Percentiles rank a stretch among this genome's conserved stretches.
Conservation (phyloP, 1,140 invertebrate species). For the Drosophila sturtevanti region DNA sequence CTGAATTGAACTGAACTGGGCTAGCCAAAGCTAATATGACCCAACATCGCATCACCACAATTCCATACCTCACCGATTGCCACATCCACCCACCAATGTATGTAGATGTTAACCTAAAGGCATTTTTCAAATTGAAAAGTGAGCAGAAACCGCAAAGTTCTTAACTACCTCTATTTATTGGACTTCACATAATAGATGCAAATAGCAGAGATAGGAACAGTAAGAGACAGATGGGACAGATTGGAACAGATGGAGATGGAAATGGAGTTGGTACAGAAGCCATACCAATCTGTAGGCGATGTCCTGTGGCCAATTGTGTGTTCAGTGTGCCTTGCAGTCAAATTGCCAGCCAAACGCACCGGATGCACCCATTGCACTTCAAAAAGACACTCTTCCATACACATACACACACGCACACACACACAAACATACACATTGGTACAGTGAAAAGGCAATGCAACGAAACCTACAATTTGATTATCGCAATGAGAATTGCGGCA, state of each 20-base stretch:
- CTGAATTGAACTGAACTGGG: neutral
- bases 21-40: neutral
- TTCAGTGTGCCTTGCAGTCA: slow-evolving; percentile 38
- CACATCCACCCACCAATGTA: neutral
- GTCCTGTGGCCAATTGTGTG: slow-evolving; percentile 14
- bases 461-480: slow-evolving; percentile 81
- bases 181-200: slow-evolving; percentile 66
- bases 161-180: slow-evolving; percentile 82
- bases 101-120: slow-evolving; percentile 11
- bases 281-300: neutral
- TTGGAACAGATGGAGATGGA: too few species aligned
- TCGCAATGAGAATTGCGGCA: slow-evolving; percentile 78
- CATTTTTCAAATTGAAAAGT: slow-evolving; percentile 82
- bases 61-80: neutral
- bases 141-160: slow-evolving; percentile 69
- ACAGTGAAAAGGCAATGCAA: slow-evolving; percentile 32
- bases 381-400: slow-evolving; percentile 10
- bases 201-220: neutral
- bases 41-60: too few species aligned
- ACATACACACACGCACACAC: slow-evolving; percentile 13
- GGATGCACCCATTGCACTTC: slow-evolving; percentile 36
- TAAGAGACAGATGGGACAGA: neutral
- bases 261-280: neutral
- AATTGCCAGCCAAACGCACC: slow-evolving; percentile 42
- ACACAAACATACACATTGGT: neutral